Evolutionary conservation across 1,140 invertebrate species (phyloP), one percentile per base, ranked within the genome.

Genomic region (Formica exsecta): DNA sequence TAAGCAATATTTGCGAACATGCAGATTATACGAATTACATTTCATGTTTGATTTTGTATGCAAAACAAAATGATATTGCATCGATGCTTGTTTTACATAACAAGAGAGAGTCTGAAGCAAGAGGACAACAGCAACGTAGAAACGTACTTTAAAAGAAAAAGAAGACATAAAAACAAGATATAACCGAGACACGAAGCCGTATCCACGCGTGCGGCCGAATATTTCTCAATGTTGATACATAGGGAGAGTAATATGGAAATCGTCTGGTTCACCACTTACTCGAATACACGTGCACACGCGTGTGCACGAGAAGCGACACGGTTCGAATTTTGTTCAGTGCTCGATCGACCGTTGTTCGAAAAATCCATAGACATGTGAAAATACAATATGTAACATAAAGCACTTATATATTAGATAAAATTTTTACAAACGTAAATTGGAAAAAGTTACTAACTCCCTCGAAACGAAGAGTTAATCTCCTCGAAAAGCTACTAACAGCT

Each of bases 151-250:
- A 41, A 73, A 83, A 57, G 38, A 71, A 66, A 85, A 36, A 44
- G 44, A n/a, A 57, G 62, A 73, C 38, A 74, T 59, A 59, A 54
- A 41, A 62, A 41, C 59, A 66, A 36, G 32, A 44, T 79, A 54
- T 80, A 68, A 86, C 64, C 64, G 75, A 51, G 25, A 32, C 41
- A 57, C 71, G 22, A 38, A 41, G 59, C 65, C 64, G 79, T 48
- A 83, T 61, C 51, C 51, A 41, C 29, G 36, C 65, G 11, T 11
- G 62, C 62, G 44, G n/a, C 32, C 76, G 66, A 83, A 83, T 83
- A 83, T 83, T 83, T 73, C 70, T 83, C 76, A 65, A 80, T 80
- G 79, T 83, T 70, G 79, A 51, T 83, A 74, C 54, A 73, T 44
- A 11, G 79, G 0, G 8, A 36, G 79, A 57, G 68, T 83, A 83